Percentiles rank a stretch among this genome's conserved stretches.
These are phyloP conservation scores for Strigamia maritima DNA, from an alignment of 2,888 invertebrate genomes.

Conservation along the genomic window DNA sequence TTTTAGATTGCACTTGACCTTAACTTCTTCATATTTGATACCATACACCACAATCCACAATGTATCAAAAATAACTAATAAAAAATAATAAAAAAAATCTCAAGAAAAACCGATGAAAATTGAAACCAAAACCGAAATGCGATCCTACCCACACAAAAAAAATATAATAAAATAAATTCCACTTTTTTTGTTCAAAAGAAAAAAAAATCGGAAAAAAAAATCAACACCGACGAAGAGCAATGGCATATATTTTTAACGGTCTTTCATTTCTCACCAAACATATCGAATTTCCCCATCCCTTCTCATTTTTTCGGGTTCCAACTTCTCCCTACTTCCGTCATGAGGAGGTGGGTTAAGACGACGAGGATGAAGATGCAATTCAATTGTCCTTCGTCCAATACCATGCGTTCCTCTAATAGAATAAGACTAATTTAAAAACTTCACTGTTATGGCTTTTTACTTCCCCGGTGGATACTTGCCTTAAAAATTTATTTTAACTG, in stretches of 20 bases:
- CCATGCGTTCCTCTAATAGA: constrained; percentile 2
- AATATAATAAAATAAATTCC: background rate
- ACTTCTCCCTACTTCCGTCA: constrained; percentile 16
- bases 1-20: too few relatives aligned
- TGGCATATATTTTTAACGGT: constrained; percentile 30
- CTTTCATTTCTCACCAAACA: constrained; percentile 31
- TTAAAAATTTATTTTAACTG: constrained; percentile 18
- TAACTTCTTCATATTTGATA: too few relatives aligned
- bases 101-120: too few relatives aligned
- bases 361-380: constrained; percentile 22
- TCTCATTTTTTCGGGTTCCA: background rate
- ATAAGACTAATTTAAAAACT: constrained; percentile 34
- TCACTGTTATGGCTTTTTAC: constrained; percentile 18
- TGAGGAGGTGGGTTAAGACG: background rate
- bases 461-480: constrained; percentile 23
- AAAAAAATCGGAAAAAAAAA: background rate
- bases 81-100: too few relatives aligned
- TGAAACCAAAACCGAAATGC: background rate
- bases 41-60: too few relatives aligned
- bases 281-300: constrained; percentile 8
- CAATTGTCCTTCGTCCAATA: constrained; percentile 19
- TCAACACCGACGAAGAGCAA: constrained; percentile 12
- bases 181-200: background rate
- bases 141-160: background rate
- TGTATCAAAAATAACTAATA: too few relatives aligned